phyloP scores from a whole-genome alignment of 2,797 vertebrate genomes.

The Gymnothorax javanicus region DNA sequence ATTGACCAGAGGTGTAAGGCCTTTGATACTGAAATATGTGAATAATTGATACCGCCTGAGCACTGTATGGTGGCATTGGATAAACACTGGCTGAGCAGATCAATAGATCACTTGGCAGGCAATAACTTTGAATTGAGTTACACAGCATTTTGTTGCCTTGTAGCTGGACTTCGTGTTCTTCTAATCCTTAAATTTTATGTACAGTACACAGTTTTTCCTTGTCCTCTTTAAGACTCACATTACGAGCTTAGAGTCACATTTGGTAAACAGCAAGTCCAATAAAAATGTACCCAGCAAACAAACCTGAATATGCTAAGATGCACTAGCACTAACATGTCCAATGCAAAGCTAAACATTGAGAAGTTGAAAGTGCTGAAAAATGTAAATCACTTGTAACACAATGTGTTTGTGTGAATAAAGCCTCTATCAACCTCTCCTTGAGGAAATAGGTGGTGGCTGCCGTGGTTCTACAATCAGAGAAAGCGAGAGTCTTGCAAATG shows the following conservation, averaged over 20 bases:
- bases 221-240: background rate
- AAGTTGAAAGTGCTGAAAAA: background rate
- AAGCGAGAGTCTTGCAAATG: conserved; percentile 28
- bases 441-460: background rate
- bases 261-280: background rate
- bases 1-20: background rate
- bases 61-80: background rate
- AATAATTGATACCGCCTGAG: background rate
- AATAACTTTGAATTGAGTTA: background rate
- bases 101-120: background rate
- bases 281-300: background rate
- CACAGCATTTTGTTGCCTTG: background rate
- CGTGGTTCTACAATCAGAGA: conserved; percentile 46
- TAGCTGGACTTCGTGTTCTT: background rate
- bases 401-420: background rate
- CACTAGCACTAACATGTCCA: background rate
- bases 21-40: background rate
- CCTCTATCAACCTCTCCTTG: background rate
- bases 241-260: background rate
- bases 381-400: background rate
- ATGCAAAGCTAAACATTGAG: background rate
- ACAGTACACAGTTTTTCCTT: background rate
- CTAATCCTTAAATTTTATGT: background rate
- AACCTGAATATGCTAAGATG: background rate
- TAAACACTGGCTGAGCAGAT: background rate